Conservation (phyloP, 2,888 invertebrate genomes). For the Criorhina ranunculi region DNA sequence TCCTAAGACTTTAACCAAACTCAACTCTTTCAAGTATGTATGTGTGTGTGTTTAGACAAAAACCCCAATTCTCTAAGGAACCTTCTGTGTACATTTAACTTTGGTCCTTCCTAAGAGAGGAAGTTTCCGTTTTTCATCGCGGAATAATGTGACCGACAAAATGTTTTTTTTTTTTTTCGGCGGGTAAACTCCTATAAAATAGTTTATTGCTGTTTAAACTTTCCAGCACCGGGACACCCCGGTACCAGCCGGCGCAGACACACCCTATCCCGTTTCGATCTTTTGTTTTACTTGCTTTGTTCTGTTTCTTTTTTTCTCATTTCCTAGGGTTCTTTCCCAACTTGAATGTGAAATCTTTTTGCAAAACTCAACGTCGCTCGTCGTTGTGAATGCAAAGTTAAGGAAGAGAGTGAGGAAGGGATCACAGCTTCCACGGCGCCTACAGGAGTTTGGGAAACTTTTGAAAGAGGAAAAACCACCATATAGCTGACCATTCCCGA, state of each 20-base stretch:
- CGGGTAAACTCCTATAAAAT: constrained; percentile 51
- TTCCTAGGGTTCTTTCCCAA: neutral
- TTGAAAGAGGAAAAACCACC: neutral
- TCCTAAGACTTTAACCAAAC: neutral
- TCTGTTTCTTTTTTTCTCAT: neutral
- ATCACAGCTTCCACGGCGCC: constrained; percentile 40
- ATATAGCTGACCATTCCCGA: neutral
- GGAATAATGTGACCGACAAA: constrained; percentile 42
- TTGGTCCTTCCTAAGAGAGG: neutral
- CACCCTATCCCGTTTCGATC: constrained; percentile 15
- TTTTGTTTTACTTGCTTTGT: constrained; percentile 28
- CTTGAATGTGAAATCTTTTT: neutral
- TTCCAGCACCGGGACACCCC: neutral
- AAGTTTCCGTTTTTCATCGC: constrained; percentile 40
- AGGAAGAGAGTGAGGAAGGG: no score
- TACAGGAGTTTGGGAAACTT: neutral
- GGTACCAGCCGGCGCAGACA: constrained; percentile 6
- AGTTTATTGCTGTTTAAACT: constrained; percentile 58
- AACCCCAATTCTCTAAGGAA: neutral
- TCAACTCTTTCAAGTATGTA: neutral
- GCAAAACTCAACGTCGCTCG: no score
- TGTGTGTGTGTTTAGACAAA: no score
- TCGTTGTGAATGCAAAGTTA: constrained; percentile 47
- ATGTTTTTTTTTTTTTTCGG: constrained; percentile 10
- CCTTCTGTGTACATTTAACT: constrained; percentile 19